Conservation (phyloP, 2,113 vertebrate species). For the Rafetus swinhoei region DNA sequence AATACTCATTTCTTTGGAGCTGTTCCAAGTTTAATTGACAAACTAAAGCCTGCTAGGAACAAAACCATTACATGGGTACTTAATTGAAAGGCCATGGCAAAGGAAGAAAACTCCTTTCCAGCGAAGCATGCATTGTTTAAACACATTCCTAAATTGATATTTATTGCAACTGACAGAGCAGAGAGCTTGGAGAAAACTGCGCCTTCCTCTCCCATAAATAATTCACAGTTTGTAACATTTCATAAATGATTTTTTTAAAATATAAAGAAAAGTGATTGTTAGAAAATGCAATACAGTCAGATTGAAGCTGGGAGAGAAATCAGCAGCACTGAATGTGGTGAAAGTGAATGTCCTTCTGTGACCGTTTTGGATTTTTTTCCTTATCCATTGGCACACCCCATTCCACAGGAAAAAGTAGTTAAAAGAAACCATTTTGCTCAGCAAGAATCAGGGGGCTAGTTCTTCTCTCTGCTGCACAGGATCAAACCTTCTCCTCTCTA, state of each 20-base stretch:
- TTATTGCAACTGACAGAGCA: conserved; percentile 34
- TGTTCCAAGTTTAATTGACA: neutral
- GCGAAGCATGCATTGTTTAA: conserved; percentile 20
- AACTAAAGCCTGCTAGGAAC: conserved; percentile 9
- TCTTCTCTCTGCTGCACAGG: neutral
- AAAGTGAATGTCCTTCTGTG: neutral
- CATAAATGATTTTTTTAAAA: conserved; percentile 59
- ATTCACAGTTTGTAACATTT: conserved; percentile 31
- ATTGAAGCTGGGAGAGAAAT: neutral
- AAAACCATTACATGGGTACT: conserved; percentile 34
- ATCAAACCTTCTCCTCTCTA: neutral
- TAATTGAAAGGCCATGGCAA: conserved; percentile 7
- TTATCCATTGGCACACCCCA: neutral
- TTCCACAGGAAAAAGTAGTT: neutral
- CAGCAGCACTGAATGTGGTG: rapidly evolving
- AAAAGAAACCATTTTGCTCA: neutral
- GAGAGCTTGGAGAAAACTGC: conserved; percentile 23
- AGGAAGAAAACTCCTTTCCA: neutral
- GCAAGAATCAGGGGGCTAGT: neutral
- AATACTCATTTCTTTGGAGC: conserved; percentile 27
- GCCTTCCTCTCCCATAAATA: conserved; percentile 51
- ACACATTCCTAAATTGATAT: neutral
- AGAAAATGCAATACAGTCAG: neutral
- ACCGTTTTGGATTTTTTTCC: neutral
- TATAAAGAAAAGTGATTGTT: conserved; percentile 49